Conservation (phyloP, 2,797 vertebrate species). For the Spinus olivaceus region DNA sequence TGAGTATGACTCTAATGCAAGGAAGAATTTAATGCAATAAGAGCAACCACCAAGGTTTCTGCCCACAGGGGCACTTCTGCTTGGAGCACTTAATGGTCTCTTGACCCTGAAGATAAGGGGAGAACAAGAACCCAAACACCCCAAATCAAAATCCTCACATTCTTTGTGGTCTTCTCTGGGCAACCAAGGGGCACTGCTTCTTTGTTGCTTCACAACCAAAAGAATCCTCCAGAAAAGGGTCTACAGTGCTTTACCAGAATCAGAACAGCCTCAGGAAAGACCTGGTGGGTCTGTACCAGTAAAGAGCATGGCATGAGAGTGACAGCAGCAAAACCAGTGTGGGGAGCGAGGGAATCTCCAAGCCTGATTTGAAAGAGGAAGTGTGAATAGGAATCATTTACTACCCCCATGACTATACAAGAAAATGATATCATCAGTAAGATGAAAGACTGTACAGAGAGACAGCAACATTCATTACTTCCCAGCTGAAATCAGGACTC, state of each 20-base stretch:
- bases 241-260: neutral
- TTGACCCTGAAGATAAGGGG: neutral
- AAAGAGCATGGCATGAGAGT: neutral
- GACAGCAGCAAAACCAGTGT: neutral
- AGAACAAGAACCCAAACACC: accelerated
- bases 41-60: neutral
- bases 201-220: neutral
- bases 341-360: neutral
- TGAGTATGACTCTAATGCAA: neutral
- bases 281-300: neutral
- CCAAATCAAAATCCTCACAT: neutral
- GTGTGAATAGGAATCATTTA: neutral
- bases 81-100: neutral
- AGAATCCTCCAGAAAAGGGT: neutral
- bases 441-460: slow-evolving; percentile 12
- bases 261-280: neutral
- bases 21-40: neutral
- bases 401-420: neutral
- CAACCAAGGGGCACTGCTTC: neutral
- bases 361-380: neutral
- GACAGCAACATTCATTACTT: neutral
- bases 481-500: slow-evolving; percentile 1
- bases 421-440: slow-evolving; percentile 6
- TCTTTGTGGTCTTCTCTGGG: neutral
- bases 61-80: neutral